phyloP scores from a whole-genome alignment of 2,888 invertebrate genomes.

The Meiosimyza platycephala region DNA sequence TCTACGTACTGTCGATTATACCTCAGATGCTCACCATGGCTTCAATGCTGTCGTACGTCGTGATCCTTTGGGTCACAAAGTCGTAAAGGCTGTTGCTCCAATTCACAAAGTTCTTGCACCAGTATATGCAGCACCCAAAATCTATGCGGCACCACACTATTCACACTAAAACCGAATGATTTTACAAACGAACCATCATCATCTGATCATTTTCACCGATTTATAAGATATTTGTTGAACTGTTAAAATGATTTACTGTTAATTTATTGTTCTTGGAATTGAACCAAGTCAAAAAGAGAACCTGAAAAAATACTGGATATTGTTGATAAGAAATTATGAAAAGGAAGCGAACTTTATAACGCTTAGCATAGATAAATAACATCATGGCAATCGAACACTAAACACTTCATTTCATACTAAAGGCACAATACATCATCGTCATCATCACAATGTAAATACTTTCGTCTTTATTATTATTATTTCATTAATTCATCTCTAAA shows the following conservation, averaged over 20 bases:
- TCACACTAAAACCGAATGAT: conserved; percentile 32
- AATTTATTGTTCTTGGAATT: neutral
- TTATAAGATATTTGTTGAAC: neutral
- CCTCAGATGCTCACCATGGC: conserved; percentile 70
- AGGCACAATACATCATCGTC: neutral
- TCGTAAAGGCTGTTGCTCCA: conserved; percentile 63
- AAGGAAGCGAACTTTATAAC: conserved; percentile 15
- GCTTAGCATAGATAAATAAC: neutral
- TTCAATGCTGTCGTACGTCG: conserved; percentile 71
- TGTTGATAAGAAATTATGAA: neutral
- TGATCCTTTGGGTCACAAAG: conserved; percentile 67
- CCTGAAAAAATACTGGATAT: neutral
- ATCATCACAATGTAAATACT: conserved; percentile 8
- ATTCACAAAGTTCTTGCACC: conserved; percentile 58
- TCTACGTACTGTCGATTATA: conserved; percentile 70
- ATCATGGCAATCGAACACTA: no score
- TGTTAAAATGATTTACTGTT: conserved; percentile 11
- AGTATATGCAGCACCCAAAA: conserved; percentile 46
- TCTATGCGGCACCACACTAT: conserved; percentile 52
- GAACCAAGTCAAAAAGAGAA: conserved; percentile 20
- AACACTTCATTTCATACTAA: no score
- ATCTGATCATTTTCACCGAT: neutral
- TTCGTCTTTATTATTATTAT: neutral
- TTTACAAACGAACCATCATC: conserved; percentile 2
- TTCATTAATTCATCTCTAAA: neutral